phyloP scores from a whole-genome alignment of 2,113 vertebrate genomes.

The Takifugu bimaculatus region DNA sequence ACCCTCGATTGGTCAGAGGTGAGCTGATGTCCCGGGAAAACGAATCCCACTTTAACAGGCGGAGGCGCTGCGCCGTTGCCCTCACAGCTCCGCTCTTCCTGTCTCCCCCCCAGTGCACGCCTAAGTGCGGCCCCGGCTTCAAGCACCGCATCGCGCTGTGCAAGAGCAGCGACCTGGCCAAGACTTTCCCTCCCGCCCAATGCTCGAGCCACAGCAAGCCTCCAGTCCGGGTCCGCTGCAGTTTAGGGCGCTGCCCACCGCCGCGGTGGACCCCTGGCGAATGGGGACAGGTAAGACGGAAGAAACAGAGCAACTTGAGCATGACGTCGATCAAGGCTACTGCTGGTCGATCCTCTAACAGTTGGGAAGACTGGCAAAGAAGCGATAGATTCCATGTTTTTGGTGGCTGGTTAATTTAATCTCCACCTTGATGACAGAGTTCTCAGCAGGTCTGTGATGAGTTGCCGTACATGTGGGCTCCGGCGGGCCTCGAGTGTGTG shows the following conservation, averaged over 20 bases:
- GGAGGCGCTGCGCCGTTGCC: background rate
- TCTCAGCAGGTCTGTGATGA: slow-evolving; percentile 58
- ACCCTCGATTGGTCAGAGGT: slow-evolving; percentile 98
- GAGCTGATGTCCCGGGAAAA: slow-evolving; percentile 28
- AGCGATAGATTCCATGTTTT: slow-evolving; percentile 36
- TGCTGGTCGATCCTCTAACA: slow-evolving; percentile 12
- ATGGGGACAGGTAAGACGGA: slow-evolving; percentile 89
- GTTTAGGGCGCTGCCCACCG: slow-evolving; percentile 89
- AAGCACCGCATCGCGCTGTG: slow-evolving; percentile 95
- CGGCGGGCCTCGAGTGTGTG: slow-evolving; percentile 49
- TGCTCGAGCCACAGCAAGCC: slow-evolving; percentile 90
- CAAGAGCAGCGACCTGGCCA: slow-evolving; percentile 92
- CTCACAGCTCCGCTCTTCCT: background rate
- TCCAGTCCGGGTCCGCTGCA: slow-evolving; percentile 89
- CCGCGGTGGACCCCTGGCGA: slow-evolving; percentile 95
- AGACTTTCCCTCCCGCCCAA: slow-evolving; percentile 85
- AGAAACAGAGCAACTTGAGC: background rate
- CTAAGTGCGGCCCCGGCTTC: slow-evolving; percentile 94
- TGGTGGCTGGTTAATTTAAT: slow-evolving; percentile 52
- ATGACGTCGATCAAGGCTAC: background rate
- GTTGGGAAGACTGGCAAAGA: slow-evolving; percentile 18
- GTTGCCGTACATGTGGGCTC: slow-evolving; percentile 4
- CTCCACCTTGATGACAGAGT: slow-evolving; percentile 67
- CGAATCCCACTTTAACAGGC: background rate
- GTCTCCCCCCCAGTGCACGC: slow-evolving; percentile 70